These are phyloP conservation scores for Tor tambroides DNA, from an alignment of 2,113 vertebrate genomes.

Conservation along the genomic window DNA sequence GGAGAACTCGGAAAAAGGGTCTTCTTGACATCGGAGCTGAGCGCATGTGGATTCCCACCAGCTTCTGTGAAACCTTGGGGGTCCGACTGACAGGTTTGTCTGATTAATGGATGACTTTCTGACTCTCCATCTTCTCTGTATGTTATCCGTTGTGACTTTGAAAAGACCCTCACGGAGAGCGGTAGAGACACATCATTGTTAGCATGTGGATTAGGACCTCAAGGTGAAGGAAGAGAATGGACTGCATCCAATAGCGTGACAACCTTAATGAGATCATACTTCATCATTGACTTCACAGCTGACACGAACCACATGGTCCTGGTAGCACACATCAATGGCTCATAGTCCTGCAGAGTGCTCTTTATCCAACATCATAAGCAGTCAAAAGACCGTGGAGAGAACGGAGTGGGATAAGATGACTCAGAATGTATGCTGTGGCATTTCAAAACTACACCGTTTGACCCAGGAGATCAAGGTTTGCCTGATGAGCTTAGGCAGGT, in stretches of 20 bases:
- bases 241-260: background rate
- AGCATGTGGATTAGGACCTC: background rate
- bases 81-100: constrained; percentile 32
- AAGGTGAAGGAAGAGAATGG: constrained; percentile 30
- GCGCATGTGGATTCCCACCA: constrained; percentile 18
- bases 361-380: background rate
- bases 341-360: background rate
- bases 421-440: background rate
- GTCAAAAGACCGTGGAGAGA: background rate
- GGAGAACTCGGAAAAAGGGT: constrained; percentile 7
- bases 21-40: background rate
- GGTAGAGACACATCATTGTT: background rate
- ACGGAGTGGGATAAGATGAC: background rate
- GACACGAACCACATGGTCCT: constrained; percentile 11
- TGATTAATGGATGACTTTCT: constrained; percentile 7
- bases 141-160: constrained; percentile 17
- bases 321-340: background rate
- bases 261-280: constrained; percentile 27
- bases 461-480: constrained; percentile 3
- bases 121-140: constrained; percentile 1
- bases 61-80: constrained; percentile 15
- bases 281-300: constrained; percentile 27
- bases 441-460: background rate
- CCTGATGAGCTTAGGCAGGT: background rate
- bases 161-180: background rate